phyloP scores from a whole-genome alignment of 2,113 vertebrate species.

The Cichladusa arquata region DNA sequence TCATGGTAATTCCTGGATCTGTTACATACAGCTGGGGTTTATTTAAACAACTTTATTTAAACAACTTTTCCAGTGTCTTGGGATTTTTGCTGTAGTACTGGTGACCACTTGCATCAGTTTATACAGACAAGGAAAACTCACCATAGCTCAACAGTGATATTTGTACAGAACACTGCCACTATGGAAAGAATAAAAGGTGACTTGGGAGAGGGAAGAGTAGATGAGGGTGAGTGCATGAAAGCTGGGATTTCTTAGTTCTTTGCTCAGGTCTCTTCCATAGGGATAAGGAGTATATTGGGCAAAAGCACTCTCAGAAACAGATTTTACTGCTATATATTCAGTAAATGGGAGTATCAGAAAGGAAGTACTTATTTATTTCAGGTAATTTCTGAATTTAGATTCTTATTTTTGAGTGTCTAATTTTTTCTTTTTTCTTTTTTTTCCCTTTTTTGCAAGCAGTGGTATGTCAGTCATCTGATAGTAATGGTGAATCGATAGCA shows the following conservation, averaged over 20 bases:
- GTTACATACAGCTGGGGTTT: neutral
- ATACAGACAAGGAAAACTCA: neutral
- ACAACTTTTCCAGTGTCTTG: neutral
- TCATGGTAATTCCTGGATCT: neutral
- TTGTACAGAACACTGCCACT: neutral
- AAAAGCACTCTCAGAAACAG: neutral
- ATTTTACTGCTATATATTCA: neutral
- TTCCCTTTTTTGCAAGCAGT: neutral
- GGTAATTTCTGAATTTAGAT: neutral
- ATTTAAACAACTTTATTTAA: neutral
- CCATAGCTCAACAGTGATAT: neutral
- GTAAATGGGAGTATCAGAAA: neutral
- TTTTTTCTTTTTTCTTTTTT: neutral
- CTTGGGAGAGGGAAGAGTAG: neutral
- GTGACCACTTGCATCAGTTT: neutral
- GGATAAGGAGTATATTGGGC: neutral
- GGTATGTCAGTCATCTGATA: neutral
- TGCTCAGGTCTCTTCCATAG: neutral
- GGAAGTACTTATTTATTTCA: neutral
- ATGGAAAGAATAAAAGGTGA: neutral
- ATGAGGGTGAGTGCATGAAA: neutral
- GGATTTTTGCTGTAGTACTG: neutral
- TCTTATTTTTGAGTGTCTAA: neutral
- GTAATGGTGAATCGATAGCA: rapidly evolving
- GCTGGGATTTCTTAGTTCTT: neutral